A percentile compares a stretch with the other conserved stretches of the same genome.
Evolutionary conservation across 2,797 vertebrate genomes (phyloP).

Genomic region (Alca torda): DNA sequence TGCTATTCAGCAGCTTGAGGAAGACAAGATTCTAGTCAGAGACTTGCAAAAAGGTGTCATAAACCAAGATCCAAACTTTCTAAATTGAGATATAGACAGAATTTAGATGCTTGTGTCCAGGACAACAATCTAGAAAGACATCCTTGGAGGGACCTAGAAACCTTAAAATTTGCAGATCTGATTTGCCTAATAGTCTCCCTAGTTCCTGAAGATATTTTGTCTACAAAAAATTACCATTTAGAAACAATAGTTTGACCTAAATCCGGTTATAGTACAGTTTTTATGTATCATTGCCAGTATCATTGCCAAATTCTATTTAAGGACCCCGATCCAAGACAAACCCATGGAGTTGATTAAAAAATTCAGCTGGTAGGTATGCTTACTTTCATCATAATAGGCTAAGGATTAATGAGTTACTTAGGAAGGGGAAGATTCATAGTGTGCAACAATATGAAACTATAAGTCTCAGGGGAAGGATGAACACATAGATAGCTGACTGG

Average conservation of each 20-base stretch:
- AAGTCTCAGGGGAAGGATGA: not conserved
- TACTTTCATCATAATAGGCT: not conserved
- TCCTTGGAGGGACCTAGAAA: not conserved
- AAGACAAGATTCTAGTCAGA: not conserved
- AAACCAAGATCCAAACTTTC: not conserved
- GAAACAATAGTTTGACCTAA: not conserved
- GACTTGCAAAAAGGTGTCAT: not conserved
- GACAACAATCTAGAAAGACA: not conserved
- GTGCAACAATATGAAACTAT: not conserved
- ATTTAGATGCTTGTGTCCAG: not conserved
- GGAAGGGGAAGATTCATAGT: not conserved
- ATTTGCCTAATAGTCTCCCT: not conserved
- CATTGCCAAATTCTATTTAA: not conserved
- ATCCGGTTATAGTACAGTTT: not conserved
- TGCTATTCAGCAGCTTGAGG: not conserved
- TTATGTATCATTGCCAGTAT: not conserved
- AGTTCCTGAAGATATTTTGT: not conserved
- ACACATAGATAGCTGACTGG: not conserved
- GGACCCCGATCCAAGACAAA: not conserved
- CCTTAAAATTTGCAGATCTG: not conserved
- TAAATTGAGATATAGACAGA: not conserved
- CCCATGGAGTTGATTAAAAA: not conserved
- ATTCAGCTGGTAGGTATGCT: too few species aligned
- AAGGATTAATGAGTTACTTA: not conserved
- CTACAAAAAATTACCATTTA: not conserved